Evolutionary conservation across 2,888 invertebrate genomes (phyloP), one percentile per base, ranked within the genome.

Genomic region (Dermolepida albohirtum): DNA sequence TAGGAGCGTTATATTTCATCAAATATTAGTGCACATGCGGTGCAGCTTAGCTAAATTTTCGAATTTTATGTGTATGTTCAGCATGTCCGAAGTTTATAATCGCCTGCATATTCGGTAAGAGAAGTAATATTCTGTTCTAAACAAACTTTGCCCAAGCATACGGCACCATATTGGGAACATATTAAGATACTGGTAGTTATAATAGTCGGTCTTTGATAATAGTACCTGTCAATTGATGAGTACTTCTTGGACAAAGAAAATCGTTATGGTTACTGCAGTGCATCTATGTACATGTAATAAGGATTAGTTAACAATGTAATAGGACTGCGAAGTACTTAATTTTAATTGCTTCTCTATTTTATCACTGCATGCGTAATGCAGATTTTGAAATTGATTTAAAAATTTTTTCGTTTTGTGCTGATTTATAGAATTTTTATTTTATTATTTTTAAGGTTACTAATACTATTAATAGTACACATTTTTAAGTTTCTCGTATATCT

Each of bases 81-180:
- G 34, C 6, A 10, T 10, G 34, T 34, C 51, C 51, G 14, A 52
- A 52, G 29, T 52, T 52, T 29, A 52, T 52, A 52, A 52, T 52
- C 11, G 51, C 29, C 11, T 52, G 34, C 51, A 52, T 34, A 52
- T 29, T 52, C 27, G 14, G 7, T 1, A 34, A n/a, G 12, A 29
- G 27, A 52, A 52, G 51, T 52, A 52, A 52, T 52, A 52, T 52
- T 52, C 51, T 52, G 51, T 52, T 52, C 51, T 7, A 10, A 34
- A 52, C 51, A 52, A 52, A 52, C 29, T 52, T 52, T 52, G 29
- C 51, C 1, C 34, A 10, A 34, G 6, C 34, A 34, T 1, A 6
- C 51, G 51, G 29, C 34, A 52, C 27, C 22, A 52, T 52, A 52
- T 52, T 34, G 51, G 51, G n/a, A 52, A 52, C 51, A 29, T 29